Evolutionary conservation across 2,888 invertebrate genomes (phyloP), one percentile per base, ranked within the genome.

Genomic region (Synergus gifuensis): DNA sequence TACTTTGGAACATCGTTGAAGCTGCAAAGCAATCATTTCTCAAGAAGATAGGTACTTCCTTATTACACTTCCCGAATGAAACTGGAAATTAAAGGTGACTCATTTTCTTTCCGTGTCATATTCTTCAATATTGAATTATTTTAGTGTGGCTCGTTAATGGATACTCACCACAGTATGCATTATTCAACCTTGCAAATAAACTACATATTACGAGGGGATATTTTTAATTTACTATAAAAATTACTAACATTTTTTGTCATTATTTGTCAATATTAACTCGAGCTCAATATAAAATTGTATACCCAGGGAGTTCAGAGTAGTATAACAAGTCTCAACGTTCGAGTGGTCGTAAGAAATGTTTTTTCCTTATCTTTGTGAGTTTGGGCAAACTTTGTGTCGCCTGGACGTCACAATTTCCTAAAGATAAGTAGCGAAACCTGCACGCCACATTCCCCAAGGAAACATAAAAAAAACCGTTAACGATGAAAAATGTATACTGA

Each of bases 371-470:
- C 69, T 69, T 16, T 46, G 46, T 28, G 49, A 69, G 49, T 49
- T 49, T 49, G 28, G 49, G 49, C 49, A 28, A 69, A 69, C 69
- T 69, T 69, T 49, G 69, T n/a, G 69, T 22, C 49, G 69, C 28
- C 69, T 69, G 69, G 28, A 49, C 36, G 49, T 69, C 49, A 46
- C 69, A 69, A 69, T 69, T 69, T 69, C 49, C 69, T 69, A 49
- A 36, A 69, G 69, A 69, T 69, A 69, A 69, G 49, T 49, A 69
- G 49, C 49, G n/a, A 69, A 69, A 69, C 69, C 49, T 69, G 69
- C 69, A 69, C 69, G 69, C 28, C 49, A 46, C 69, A 16, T 28
- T 67, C 49, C 46, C 69, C 36, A 12, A 16, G 49, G 69, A 69
- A 69, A 28, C 49, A 49, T 69, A 69, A 49, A 49, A 69, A 69